A percentile compares a stretch with the other conserved stretches of the same genome.
phyloP scores from a whole-genome alignment of 2,888 invertebrate genomes.

The Dasysyrphus tricinctus region DNA sequence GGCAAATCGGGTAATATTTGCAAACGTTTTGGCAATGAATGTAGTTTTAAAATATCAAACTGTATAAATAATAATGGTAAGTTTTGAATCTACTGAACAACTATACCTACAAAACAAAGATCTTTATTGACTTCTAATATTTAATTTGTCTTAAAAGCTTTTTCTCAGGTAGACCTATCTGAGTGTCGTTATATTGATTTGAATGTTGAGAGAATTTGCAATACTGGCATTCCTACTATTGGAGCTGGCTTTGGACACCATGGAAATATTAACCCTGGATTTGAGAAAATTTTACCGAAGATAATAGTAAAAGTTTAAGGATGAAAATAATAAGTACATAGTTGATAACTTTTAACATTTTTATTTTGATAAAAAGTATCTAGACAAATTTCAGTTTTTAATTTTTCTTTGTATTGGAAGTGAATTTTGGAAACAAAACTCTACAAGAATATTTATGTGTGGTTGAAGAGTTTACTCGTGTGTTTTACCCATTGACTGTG shows the following conservation, averaged over 20 bases:
- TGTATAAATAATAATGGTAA: conserved; percentile 4
- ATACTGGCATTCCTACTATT: not conserved
- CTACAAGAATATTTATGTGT: too few relatives aligned
- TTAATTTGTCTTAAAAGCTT: not conserved
- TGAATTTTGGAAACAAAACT: too few relatives aligned
- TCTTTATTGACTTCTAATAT: not conserved
- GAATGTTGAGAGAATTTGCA: conserved; percentile 1
- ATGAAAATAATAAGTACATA: not conserved
- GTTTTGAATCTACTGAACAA: too few relatives aligned
- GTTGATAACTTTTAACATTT: not conserved
- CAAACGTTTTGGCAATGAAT: not conserved
- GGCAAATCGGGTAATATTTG: conserved; percentile 15
- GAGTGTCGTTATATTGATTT: conserved; percentile 19
- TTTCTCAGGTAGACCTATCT: not conserved
- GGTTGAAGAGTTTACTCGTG: too few relatives aligned
- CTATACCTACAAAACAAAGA: not conserved
- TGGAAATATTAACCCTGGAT: not conserved
- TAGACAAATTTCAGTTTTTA: too few relatives aligned
- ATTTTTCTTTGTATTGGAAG: too few relatives aligned
- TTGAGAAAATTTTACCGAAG: not conserved
- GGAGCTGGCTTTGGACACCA: not conserved
- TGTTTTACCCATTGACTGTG: too few relatives aligned
- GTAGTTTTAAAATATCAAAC: not conserved
- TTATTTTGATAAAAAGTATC: too few relatives aligned
- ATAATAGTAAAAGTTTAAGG: not conserved